Base-by-base conservation (phyloP, 2,113 vertebrate genomes). In the Myiozetetes cayanensis region DNA sequence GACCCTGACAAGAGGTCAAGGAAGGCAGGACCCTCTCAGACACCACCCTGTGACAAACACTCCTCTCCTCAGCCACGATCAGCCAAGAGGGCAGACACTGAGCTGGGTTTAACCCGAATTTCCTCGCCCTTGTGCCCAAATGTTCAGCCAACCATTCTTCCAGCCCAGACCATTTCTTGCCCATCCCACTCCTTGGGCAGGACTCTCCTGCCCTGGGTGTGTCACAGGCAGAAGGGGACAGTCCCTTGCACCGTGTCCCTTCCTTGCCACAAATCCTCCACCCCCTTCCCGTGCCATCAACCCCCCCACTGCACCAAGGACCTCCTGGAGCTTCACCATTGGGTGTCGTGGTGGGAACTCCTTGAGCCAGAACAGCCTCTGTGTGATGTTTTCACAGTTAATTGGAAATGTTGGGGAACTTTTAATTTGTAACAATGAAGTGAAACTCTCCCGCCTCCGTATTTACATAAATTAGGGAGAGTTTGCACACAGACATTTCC, bases 401-500 rank as follows among this genome's bases (percentile, higher is more conserved):
- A 95, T 93, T 95, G 95, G 93, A 88, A 95, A 90, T 91, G 94
- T 95, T 78, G 82, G 72, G 39, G 59, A 96, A 94, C 85, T 95
- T 95, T 86, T 90, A 84, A 95, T 95, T 96, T 93, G 89, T 72
- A 70, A 95, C 94, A 94, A 91, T 25, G 91, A 74, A 91, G 82
- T 35, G 59, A 77, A 91, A 94, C 35, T 59, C 78, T 17, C 35
- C 81, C 3, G 20, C 85, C 89, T 90, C 87, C 0, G 2, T 88
- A 91, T 96, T 96, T 96, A 73, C 96, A 96, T 95, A 84, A 95
- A 95, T 88, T 74, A 94, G 79, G 71, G 79, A 19, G 85, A 92
- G 87, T 93, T 93, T 93, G 89, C 91, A 95, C 83, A 94, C 91
- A 93, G 46, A 83, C 33, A 15, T 78, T 96, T 88, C 89, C 90